These are phyloP conservation scores for human DNA, from an alignment of 2,113 vertebrate species.

Conservation along the genomic window GRCh38 chr3:51336501-51337000, in stretches of 20 bases:
- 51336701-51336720: neutral
- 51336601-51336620: neutral
- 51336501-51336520: neutral
- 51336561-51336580: neutral
- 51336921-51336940: neutral
- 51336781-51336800: neutral
- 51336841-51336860: constrained; percentile 1
- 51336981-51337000: neutral
- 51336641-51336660: neutral
- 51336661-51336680: neutral
- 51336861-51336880: neutral
- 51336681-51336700: neutral
- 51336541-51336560: neutral
- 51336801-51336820: neutral
- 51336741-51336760: neutral
- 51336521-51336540: neutral
- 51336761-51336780: neutral
- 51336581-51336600: neutral
- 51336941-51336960: neutral
- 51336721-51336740: neutral
- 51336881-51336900: neutral
- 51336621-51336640: neutral
- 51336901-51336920: neutral
- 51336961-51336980: neutral
- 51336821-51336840: neutral